These are phyloP conservation scores for Monoplex corrugatus DNA, from an alignment of 2,888 invertebrate species.

Conservation along the genomic window DNA sequence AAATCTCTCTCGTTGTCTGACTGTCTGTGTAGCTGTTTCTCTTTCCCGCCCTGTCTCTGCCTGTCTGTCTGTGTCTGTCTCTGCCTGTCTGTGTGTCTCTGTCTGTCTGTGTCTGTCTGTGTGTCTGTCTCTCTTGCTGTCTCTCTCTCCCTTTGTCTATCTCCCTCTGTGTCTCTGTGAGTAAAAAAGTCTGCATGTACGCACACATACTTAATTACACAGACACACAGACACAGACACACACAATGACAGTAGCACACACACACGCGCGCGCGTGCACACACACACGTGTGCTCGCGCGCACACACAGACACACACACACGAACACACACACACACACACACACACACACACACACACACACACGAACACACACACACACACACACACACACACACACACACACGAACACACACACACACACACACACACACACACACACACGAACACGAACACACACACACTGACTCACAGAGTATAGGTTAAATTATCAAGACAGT, in stretches of 20 bases:
- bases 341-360: slow-evolving; percentile 5
- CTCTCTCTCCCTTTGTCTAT: background rate
- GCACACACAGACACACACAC: background rate
- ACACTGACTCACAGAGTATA: too few relatives aligned
- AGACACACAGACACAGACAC: background rate
- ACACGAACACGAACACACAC: background rate
- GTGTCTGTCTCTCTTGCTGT: background rate
- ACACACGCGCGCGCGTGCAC: background rate
- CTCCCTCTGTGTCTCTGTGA: background rate
- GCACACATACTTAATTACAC: background rate
- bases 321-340: slow-evolving; percentile 5
- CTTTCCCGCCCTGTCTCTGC: too few relatives aligned
- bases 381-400: background rate
- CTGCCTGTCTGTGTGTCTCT: background rate
- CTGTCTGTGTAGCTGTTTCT: too few relatives aligned
- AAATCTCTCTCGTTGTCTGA: too few relatives aligned
- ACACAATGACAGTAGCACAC: background rate
- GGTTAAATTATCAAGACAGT: too few relatives aligned
- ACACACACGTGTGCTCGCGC: background rate
- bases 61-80: background rate
- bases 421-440: background rate
- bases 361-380: slow-evolving; percentile 20
- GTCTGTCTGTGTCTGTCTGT: background rate
- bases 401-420: background rate
- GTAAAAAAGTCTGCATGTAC: background rate